Evolutionary conservation across 2,113 vertebrate genomes (phyloP), one percentile per base, ranked within the genome.

Genomic region (Nansenia antarctica): DNA sequence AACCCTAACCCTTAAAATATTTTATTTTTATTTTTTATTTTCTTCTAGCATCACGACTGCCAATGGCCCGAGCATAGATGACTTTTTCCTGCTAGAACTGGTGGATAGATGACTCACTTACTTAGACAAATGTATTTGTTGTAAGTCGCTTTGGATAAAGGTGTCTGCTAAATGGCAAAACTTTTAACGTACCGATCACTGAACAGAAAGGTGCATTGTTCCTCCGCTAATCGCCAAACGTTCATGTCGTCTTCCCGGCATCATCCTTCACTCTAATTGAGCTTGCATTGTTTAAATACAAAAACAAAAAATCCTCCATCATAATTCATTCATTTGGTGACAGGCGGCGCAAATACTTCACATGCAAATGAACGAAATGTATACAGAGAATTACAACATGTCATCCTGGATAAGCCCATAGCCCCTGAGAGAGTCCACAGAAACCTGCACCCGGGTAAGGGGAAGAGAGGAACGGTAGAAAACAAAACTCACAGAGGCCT

Each of bases 341-440:
- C 81, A 2, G 76, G 64, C 78, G 29, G 77, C 65, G 1, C 65
- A 66, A 76, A 72, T 45, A 73, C 78, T 72, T 76, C 80, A 73
- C 81, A 85, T 86, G 86, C 82, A 88, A 89, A 89, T 84, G 81
- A 84, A 73, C 74, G 76, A 73, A 87, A 86, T 69, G 81, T 81
- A 82, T 74, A 86, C 72, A 64, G 64, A 57, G 80, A 89, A 88
- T 88, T 87, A 86, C 65, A 75, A 82, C 83, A 70, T 88, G 85
- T 83, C 86, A 79, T 14, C 0, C 22, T 7, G 24, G 45, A 84
- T 89, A 20, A 78, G 1, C 1, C 1, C 0, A 58, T 62, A 1
- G 35, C 32, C 2, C 22, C 55, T 31, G 26, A 54, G 82, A 90
- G 45, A 68, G 58, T 62, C 18, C 30, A 2, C 85, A 89, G 85